Evolutionary conservation across 2,113 vertebrate genomes (phyloP).

Genomic region (Cnemophilus loriae): DNA sequence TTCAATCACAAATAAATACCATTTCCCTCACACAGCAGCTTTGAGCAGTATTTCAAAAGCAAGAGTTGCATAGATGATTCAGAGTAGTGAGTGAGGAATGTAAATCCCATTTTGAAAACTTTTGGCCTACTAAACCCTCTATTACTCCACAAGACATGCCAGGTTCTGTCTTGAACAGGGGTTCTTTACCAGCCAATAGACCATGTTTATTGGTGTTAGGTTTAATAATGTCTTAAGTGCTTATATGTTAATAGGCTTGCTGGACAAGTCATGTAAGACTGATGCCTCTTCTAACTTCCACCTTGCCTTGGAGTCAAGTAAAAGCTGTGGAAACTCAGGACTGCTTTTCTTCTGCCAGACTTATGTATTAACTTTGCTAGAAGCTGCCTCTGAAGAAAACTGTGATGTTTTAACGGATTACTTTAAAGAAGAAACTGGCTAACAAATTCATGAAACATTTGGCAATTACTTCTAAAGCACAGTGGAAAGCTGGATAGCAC

Average conservation of each 20-base stretch:
- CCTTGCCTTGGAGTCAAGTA: not conserved
- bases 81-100: constrained; percentile 2
- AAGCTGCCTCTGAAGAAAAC: not conserved
- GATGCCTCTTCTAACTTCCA: not conserved
- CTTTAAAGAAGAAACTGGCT: not conserved
- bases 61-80: constrained; percentile 24
- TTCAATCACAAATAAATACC: not conserved
- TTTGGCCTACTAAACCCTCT: not conserved
- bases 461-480: not conserved
- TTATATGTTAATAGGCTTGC: not conserved
- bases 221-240: not conserved
- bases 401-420: not conserved
- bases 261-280: not conserved
- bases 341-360: not conserved
- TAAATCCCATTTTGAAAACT: constrained; percentile 19
- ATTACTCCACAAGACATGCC: not conserved
- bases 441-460: not conserved
- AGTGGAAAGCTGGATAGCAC: not conserved
- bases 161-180: not conserved
- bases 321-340: not conserved
- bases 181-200: not conserved
- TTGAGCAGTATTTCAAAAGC: not conserved
- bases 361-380: not conserved
- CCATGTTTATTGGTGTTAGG: not conserved
- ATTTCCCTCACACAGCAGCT: not conserved